A percentile compares a stretch with the other conserved stretches of the same genome.
These are phyloP conservation scores for Lanius collurio DNA, from an alignment of 2,113 vertebrate genomes.

Conservation along the genomic window DNA sequence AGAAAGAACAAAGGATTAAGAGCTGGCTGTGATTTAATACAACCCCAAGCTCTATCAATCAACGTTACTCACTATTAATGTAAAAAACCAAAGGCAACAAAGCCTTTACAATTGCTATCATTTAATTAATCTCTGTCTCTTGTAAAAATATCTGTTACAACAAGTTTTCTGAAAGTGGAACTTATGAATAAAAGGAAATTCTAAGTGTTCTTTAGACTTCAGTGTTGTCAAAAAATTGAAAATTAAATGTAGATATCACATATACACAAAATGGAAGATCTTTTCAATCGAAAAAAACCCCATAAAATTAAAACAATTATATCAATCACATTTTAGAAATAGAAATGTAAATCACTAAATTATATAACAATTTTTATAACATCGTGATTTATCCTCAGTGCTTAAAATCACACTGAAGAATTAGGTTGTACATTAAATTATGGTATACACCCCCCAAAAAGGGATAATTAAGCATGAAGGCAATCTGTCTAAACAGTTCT, in stretches of 20 bases:
- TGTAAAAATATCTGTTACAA: neutral
- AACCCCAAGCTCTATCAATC: neutral
- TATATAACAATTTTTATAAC: neutral
- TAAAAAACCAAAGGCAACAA: slow-evolving; percentile 19
- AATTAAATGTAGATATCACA: neutral
- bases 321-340: neutral
- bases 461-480: neutral
- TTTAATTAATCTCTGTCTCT: slow-evolving; percentile 4
- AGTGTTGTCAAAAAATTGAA: neutral
- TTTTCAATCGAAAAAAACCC: accelerated
- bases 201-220: neutral
- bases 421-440: neutral
- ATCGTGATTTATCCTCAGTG: neutral
- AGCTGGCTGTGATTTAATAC: neutral
- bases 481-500: neutral
- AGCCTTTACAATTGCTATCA: neutral
- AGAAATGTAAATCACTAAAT: neutral
- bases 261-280: neutral
- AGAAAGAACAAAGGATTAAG: slow-evolving; percentile 19
- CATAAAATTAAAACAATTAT: neutral
- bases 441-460: neutral
- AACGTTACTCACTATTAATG: neutral
- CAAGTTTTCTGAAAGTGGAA: neutral
- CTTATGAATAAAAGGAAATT: neutral
- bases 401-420: neutral